Evolutionary conservation across 2,888 invertebrate genomes (phyloP), one percentile per base, ranked within the genome.

Genomic region (Drosophila fungiperda): DNA sequence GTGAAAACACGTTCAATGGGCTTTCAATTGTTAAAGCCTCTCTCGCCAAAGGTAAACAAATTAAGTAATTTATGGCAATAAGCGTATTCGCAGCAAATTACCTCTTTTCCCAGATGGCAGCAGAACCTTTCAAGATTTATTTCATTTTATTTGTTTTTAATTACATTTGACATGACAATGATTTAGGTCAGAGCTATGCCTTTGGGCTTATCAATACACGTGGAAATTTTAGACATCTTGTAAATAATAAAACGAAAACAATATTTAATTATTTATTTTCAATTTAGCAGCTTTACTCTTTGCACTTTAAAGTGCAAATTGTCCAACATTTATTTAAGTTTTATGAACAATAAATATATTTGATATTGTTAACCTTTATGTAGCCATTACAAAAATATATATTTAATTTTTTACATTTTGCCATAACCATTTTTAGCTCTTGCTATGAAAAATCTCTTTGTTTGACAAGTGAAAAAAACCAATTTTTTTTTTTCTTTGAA

Each of bases 51-150:
- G 68, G 82, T 82, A 85, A 85, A 74, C 80, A 87, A 82, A 84
- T 83, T 84, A 82, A 70, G 68, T 79, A 84, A 87, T 84, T 83
- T 87, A 84, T 83, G 82, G 68, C 78, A 64, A 80, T 64, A 61
- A 64, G 59, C 40, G 55, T 57, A 55, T 32, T 67, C 26, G 3
- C 26, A 15, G 62, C 67, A 36, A 52, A 61, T 59, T 61, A 74
- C 68, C 53, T 55, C 17, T 38, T 17, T 3, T 8, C 3, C 38
- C 38, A 38, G 38, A 8, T 38, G 67, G 38, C 54, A 8, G 29
- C 9, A 20, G 33, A 4, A 20, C 20, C 20, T 4, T 20, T 15
- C 3, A 49, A 29, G 49, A 49, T 26, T 33, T 33, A 32, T 35
- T 53, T 35, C 20, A 23, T 35, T 15, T 36, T 54, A 15, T 26